Evolutionary conservation across 2,888 invertebrate species (phyloP), one percentile per base, ranked within the genome.

Genomic region (Gibbula magus): DNA sequence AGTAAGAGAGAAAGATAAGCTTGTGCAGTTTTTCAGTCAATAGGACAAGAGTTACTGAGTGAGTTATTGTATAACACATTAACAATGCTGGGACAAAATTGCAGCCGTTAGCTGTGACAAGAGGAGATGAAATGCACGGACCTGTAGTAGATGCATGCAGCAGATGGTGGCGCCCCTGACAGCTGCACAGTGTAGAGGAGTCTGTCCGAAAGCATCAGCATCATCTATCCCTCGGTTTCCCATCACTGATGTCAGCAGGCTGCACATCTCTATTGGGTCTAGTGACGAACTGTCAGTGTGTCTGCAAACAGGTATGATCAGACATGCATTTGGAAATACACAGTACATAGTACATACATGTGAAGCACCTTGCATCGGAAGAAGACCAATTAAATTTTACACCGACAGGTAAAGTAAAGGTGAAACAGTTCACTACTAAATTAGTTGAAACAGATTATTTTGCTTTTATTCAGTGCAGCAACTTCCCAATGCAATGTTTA

Each of bases 141-240:
- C 92, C 91, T 91, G 89, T 22, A 93, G 83, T 22, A 93, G 85
- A 84, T 93, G 92, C 84, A 93, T 89, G 83, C 92, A 92, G 79
- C 93, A 94, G 83, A 94, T 93, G 4, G 93, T 93, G n/a, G 94
- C 93, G 22, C 94, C 94, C 75, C 93, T 86, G 56, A 87, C 85
- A n/a, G 93, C 93, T 7, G 94, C 93, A 78, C 92, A 87, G 84
- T 94, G 93, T 4, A 94, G 88, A 0, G 93, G 92, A 0, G 93
- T 92, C 80, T 89, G 86, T 2, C 92, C 93, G 79, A 22, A 89
- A 1, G 88, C 83, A 84, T 94, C 93, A 16, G 86, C 81, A 7
- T 89, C 85, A 84, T 93, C 92, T 13, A 93, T 86, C 32, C 88
- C 78, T 39, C 86, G 85, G 32, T 88, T 89, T 32, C 89, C 86